Percentiles rank a stretch among this genome's conserved stretches.
Evolutionary conservation across 2,888 invertebrate genomes (phyloP).

Genomic region (Latrodectus elegans): DNA sequence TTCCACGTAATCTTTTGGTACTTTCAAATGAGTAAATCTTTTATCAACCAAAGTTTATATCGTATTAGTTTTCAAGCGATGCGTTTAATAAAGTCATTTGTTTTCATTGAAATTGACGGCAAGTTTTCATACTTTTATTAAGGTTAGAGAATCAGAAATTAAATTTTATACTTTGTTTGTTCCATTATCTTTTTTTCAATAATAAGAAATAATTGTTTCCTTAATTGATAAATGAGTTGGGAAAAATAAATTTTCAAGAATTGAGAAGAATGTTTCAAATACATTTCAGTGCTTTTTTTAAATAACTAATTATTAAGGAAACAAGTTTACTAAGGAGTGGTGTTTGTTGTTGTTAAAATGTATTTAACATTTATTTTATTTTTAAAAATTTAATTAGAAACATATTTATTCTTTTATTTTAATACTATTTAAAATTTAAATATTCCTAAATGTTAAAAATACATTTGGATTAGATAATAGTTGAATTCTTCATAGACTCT

Average conservation of each 20-base stretch:
- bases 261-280: background rate
- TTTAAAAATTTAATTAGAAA: no score
- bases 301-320: no score
- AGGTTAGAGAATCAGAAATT: conserved; percentile 12
- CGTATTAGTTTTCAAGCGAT: conserved; percentile 37
- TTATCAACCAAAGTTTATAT: conserved; percentile 52
- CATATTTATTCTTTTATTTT: no score
- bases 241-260: background rate
- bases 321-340: no score
- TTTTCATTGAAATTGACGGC: conserved; percentile 35
- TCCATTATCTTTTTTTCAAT: conserved; percentile 9
- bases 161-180: conserved; percentile 29
- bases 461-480: no score
- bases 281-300: no score
- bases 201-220: conserved; percentile 7
- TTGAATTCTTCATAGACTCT: no score
- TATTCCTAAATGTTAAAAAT: no score
- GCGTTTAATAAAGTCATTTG: conserved; percentile 61
- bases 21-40: conserved; percentile 25
- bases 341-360: no score
- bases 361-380: no score
- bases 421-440: no score
- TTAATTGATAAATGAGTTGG: conserved; percentile 36
- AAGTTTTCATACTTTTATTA: conserved; percentile 7
- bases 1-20: background rate